Conservation (phyloP, 2,113 vertebrate species). For the Nesoenas mayeri region DNA sequence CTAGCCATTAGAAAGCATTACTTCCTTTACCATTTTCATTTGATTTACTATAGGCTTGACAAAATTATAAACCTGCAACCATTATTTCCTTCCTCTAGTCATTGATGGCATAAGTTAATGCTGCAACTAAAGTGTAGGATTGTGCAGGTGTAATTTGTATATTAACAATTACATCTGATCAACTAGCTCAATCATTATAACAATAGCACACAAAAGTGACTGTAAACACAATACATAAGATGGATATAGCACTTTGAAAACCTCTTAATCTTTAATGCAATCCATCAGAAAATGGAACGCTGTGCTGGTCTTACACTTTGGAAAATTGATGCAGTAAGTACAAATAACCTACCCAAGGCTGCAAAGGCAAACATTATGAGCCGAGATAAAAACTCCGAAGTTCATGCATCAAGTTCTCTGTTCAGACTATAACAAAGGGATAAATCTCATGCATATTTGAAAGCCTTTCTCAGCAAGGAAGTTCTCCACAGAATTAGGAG, state of each 20-base stretch:
- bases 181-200: background rate
- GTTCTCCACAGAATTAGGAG: background rate
- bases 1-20: background rate
- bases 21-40: background rate
- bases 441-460: background rate
- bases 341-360: background rate
- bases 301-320: background rate
- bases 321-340: background rate
- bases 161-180: background rate
- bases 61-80: background rate
- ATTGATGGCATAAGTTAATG: rapidly evolving
- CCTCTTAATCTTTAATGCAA: background rate
- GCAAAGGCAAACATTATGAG: background rate
- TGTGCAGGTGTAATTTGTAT: background rate
- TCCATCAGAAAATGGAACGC: background rate
- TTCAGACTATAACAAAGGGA: background rate
- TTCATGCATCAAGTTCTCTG: background rate
- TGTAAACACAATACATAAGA: background rate
- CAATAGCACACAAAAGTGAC: background rate
- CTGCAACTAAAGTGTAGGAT: background rate
- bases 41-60: background rate
- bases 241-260: background rate
- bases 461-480: background rate
- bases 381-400: background rate
- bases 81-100: background rate